Evolutionary conservation across 2,888 invertebrate genomes (phyloP).

Genomic region (Spisula solida): DNA sequence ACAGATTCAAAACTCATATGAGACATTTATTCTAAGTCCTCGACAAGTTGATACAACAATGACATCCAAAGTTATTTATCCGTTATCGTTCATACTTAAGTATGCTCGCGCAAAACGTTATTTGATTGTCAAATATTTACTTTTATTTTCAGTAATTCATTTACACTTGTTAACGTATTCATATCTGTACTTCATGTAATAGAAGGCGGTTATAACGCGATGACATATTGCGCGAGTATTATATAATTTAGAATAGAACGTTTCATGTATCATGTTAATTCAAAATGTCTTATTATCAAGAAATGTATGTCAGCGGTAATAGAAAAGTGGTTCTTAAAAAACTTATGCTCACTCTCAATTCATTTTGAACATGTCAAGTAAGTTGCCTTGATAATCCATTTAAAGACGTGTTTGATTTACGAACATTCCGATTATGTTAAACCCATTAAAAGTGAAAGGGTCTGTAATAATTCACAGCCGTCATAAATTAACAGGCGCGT

Average conservation of each 20-base stretch:
- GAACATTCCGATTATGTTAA: not conserved
- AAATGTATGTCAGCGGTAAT: too few species aligned
- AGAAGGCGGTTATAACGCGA: not conserved
- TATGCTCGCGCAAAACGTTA: not conserved
- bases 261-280: not conserved
- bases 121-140: not conserved
- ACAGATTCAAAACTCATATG: too few species aligned
- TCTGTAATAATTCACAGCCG: not conserved
- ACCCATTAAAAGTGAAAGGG: not conserved
- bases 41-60: too few species aligned
- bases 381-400: not conserved
- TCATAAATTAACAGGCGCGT: not conserved
- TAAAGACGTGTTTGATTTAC: not conserved
- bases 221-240: not conserved
- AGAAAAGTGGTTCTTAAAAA: not conserved
- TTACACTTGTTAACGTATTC: not conserved
- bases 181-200: not conserved
- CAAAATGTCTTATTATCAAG: too few species aligned
- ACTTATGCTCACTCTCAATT: not conserved
- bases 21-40: too few species aligned
- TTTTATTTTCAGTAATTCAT: not conserved
- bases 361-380: constrained; percentile 5
- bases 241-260: not conserved
- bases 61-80: too few species aligned
- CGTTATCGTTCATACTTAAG: too few species aligned